Evolutionary conservation across 2,113 vertebrate species (phyloP).

Genomic region (Heterotilapia buettikoferi): DNA sequence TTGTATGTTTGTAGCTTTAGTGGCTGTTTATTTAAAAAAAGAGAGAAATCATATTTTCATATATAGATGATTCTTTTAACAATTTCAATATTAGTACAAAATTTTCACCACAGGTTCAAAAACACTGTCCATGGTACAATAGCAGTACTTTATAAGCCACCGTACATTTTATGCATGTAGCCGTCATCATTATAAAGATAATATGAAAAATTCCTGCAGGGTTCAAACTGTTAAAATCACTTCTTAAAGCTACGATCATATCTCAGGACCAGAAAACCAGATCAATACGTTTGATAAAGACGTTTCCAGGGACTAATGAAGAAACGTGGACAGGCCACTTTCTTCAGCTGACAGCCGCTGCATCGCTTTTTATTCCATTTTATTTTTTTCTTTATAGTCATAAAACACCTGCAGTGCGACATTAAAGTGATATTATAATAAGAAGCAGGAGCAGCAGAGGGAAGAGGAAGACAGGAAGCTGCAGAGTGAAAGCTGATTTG

Average conservation of each 20-base stretch:
- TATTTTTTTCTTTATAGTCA: neutral
- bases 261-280: neutral
- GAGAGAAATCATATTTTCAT: neutral
- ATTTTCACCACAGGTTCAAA: neutral
- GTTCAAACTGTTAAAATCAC: neutral
- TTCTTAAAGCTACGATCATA: neutral
- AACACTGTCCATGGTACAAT: neutral
- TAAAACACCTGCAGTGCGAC: conserved; percentile 52
- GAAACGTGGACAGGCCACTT: neutral
- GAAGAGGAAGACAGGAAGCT: conserved; percentile 14
- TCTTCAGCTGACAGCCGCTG: neutral
- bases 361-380: neutral
- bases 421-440: conserved; percentile 52
- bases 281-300: neutral
- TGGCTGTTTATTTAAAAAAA: neutral
- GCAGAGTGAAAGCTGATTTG: conserved; percentile 53
- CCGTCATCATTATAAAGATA: neutral
- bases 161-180: neutral
- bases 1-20: neutral
- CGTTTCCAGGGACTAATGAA: conserved; percentile 4
- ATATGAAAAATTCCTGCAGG: neutral
- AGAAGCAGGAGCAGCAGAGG: conserved; percentile 23
- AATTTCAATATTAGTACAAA: neutral
- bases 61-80: neutral
- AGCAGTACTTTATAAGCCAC: neutral